phyloP scores from a whole-genome alignment of 2,888 invertebrate species.

The Icerya purchasi region DNA sequence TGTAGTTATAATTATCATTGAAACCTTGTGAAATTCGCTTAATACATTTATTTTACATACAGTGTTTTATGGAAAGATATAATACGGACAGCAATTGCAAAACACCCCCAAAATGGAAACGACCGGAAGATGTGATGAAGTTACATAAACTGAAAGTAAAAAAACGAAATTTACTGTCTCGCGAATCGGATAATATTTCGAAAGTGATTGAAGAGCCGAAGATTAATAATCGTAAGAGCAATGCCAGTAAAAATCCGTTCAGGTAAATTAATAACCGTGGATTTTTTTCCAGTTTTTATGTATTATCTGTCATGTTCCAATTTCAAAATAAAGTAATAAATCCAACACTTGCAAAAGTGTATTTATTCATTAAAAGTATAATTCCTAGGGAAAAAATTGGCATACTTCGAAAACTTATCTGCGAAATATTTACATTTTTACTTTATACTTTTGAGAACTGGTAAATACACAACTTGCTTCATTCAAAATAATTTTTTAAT shows the following conservation, averaged over 20 bases:
- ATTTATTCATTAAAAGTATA: no score
- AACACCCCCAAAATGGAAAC: constrained; percentile 29
- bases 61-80: neutral
- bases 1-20: no score
- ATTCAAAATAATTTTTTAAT: no score
- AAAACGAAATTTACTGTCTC: constrained; percentile 53
- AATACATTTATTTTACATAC: no score
- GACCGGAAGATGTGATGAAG: constrained; percentile 41
- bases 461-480: no score
- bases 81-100: neutral
- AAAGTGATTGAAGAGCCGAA: constrained; percentile 7
- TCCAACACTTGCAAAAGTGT: no score
- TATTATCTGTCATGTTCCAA: neutral
- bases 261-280: constrained; percentile 14
- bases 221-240: neutral
- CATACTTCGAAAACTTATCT: no score
- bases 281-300: neutral
- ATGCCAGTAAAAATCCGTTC: constrained; percentile 17
- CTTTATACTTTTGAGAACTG: no score
- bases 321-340: no score
- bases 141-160: constrained; percentile 51
- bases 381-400: no score
- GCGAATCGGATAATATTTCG: constrained; percentile 28
- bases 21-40: no score
- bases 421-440: no score